phyloP scores from a whole-genome alignment of 2,888 invertebrate genomes.

The Drosophila leonis region DNA sequence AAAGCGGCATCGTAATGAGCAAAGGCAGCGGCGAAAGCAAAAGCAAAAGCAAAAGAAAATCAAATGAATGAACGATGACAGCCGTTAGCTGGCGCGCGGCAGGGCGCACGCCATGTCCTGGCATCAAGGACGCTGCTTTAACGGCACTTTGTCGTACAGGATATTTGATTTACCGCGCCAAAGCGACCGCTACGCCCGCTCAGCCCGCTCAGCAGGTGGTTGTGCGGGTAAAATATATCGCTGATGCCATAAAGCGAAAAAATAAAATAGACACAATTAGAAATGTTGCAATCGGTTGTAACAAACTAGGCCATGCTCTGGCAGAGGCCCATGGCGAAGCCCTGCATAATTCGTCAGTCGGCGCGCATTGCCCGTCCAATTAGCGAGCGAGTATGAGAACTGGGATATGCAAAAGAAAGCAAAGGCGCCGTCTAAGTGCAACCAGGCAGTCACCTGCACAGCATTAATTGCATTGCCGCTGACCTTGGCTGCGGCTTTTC shows the following conservation, averaged over 20 bases:
- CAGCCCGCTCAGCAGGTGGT: slow-evolving; percentile 44
- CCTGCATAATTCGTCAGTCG: background rate
- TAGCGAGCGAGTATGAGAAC: background rate
- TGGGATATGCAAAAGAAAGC: background rate
- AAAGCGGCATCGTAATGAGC: slow-evolving; percentile 22
- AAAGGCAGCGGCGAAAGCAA: slow-evolving; percentile 2
- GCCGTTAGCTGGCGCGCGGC: slow-evolving; percentile 13
- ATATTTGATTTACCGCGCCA: slow-evolving; percentile 45
- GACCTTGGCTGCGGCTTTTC: slow-evolving; percentile 25
- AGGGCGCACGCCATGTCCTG: slow-evolving; percentile 17
- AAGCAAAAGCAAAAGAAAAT: slow-evolving; percentile 49
- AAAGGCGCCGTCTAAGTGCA: background rate
- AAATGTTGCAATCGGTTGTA: background rate
- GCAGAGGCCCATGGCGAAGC: background rate
- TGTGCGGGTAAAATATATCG: background rate
- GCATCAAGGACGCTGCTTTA: slow-evolving; percentile 48
- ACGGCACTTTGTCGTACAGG: slow-evolving; percentile 41
- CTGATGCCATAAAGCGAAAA: background rate
- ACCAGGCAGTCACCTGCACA: background rate
- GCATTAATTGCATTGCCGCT: slow-evolving; percentile 30
- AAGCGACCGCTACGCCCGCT: slow-evolving; percentile 9
- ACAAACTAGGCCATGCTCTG: background rate
- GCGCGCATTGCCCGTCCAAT: background rate
- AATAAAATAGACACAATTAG: slow-evolving; percentile 7
- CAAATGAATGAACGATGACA: slow-evolving; percentile 50